Conservation (phyloP, 2,888 invertebrate genomes). For the Pyralis farinalis region DNA sequence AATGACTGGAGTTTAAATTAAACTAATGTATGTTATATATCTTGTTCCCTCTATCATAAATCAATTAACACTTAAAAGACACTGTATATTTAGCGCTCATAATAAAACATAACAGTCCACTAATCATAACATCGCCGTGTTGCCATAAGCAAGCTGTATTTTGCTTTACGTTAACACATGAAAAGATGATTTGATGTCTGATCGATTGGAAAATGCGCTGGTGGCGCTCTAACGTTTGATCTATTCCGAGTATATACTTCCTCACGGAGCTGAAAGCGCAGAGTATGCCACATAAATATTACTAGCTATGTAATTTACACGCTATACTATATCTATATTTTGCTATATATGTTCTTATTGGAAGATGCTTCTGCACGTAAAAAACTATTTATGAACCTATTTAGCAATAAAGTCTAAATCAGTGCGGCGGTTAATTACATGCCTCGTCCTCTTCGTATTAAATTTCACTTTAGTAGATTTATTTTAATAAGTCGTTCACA, state of each 20-base stretch:
- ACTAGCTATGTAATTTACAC: neutral
- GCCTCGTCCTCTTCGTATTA: constrained; percentile 5
- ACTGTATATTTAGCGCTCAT: too few species aligned
- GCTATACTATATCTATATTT: neutral
- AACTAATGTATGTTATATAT: too few species aligned
- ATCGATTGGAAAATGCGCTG: constrained; percentile 8
- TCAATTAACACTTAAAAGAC: too few species aligned
- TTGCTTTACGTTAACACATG: constrained; percentile 4
- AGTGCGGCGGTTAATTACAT: constrained; percentile 2
- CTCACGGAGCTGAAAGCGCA: neutral
- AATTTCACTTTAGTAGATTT: constrained; percentile 7
- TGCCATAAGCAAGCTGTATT: too few species aligned
- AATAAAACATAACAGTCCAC: neutral
- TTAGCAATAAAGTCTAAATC: neutral
- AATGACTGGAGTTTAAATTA: too few species aligned
- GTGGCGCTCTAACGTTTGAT: constrained; percentile 17
- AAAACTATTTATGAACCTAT: too few species aligned
- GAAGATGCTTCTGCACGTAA: too few species aligned
- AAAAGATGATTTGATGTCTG: constrained; percentile 13
- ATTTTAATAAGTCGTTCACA: constrained; percentile 11
- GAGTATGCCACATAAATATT: neutral
- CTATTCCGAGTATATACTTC: constrained; percentile 4
- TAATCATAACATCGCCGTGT: too few species aligned
- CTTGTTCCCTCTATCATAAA: too few species aligned
- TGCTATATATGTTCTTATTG: neutral